A percentile compares a stretch with the other conserved stretches of the same genome.
phyloP scores from a whole-genome alignment of 2,797 vertebrate genomes.

The Enteromius mattozi region DNA sequence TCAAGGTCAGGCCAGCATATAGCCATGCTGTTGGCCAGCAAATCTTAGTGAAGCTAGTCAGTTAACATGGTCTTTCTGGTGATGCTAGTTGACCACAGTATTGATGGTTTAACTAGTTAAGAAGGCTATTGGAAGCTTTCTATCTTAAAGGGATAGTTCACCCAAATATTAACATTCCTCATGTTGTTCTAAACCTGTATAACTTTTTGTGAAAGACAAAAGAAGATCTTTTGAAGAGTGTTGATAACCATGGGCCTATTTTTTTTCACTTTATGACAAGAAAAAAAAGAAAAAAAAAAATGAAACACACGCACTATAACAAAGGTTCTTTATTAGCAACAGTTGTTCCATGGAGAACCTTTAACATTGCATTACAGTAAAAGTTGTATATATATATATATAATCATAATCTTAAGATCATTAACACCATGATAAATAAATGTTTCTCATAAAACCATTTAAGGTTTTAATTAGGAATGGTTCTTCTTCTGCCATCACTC shows the following conservation, averaged over 20 bases:
- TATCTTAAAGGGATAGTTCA: background rate
- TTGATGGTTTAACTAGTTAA: slow-evolving; percentile 10
- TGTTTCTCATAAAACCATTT: background rate
- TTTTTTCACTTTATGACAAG: background rate
- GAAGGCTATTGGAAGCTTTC: background rate
- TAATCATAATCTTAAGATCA: background rate
- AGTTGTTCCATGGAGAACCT: background rate
- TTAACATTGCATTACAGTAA: background rate
- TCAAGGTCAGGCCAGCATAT: background rate
- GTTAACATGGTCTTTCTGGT: background rate
- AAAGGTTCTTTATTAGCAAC: background rate
- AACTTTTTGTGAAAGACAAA: background rate
- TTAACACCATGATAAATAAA: background rate
- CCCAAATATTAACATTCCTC: background rate
- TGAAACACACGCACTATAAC: background rate
- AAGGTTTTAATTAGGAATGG: background rate
- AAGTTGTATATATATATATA: background rate
- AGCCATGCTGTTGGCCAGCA: background rate
- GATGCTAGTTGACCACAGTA: background rate
- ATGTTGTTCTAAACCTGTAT: slow-evolving; percentile 12
- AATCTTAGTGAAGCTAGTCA: background rate
- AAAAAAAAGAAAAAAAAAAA: background rate
- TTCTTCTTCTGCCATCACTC: background rate
- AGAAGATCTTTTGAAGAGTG: background rate
- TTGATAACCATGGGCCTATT: background rate